Conservation (phyloP, 2,888 invertebrate species). For the Tenthredo livida region DNA sequence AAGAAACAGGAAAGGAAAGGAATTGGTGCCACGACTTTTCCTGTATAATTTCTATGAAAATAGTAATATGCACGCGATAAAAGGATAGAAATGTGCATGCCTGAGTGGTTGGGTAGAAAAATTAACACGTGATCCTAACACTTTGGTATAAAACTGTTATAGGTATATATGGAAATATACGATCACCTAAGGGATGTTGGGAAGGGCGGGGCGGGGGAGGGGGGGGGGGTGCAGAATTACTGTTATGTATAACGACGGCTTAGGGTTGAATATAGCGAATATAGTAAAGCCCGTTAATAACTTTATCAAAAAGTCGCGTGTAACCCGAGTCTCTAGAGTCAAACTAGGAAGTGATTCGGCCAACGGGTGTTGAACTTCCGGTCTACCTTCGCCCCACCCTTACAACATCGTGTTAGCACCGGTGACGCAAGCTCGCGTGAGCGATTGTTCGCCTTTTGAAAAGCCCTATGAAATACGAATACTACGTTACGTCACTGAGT, state of each 20-base stretch:
- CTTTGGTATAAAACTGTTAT: background rate
- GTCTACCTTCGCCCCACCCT: background rate
- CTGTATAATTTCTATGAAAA: conserved; percentile 22
- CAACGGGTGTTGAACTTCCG: conserved; percentile 27
- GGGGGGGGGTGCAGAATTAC: background rate
- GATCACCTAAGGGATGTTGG: background rate
- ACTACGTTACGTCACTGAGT: background rate
- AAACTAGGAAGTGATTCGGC: conserved; percentile 38
- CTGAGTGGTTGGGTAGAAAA: conserved; percentile 11
- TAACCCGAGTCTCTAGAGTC: background rate
- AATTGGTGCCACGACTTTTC: background rate
- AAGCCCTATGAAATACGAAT: conserved; percentile 17
- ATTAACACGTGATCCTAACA: conserved; percentile 35
- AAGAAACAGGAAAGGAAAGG: background rate
- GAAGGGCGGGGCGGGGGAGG: background rate
- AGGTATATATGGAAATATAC: background rate
- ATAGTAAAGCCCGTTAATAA: conserved; percentile 32
- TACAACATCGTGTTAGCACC: conserved; percentile 6
- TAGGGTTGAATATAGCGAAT: background rate
- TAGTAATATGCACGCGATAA: conserved; percentile 33
- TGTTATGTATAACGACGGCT: conserved; percentile 2
- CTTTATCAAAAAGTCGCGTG: conserved; percentile 46
- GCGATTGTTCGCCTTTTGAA: conserved; percentile 10
- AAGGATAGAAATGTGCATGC: conserved; percentile 21
- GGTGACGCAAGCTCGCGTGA: conserved; percentile 39